Evolutionary conservation across 53 echinoderm and acorn worm species (phyloP), one percentile per base, ranked within the genome.

Genomic region (Patiria pectinifera): DNA sequence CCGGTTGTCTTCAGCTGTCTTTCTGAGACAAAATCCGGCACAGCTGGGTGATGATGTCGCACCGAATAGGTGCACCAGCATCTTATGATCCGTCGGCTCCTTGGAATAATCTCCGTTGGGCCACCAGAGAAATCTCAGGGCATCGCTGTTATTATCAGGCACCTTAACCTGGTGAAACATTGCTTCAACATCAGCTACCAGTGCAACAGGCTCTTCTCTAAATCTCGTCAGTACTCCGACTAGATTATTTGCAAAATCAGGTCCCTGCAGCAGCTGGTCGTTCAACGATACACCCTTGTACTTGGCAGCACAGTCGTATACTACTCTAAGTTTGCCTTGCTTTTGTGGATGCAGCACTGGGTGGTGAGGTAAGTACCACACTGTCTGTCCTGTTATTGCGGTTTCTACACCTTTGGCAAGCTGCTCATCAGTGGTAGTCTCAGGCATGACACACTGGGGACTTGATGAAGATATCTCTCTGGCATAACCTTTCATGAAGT

Each of bases 291-390:
- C 35, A 6, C 82, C 82, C 49, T 49, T 82, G 82, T 10, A 48
- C 53, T 53, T 82, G 6, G 82, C 82, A 63, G 44, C 8, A 70
- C 4, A n/a, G n/a, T n/a, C n/a, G n/a, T n/a, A n/a, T n/a, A 85
- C 85, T 4, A 85, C 35, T 84, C 78, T 26, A 5, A 82, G 18
- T 21, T 82, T 95, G 22, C 85, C 81, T 2, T 81, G 78, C 72
- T 95, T 95, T 72, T 81, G 82, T 0, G 93, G 93, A 72, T 95
- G 93, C 11, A 47, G 45, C 6, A 93, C 92, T 19, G 91, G 91
- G 35, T 95, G 95, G 48, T 95, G 95, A 15, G 95, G 95, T 11
- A 95, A 62, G 69, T 83, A 95, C 95, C 95, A 95, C 60, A 60
- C 60, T 2, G 60, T 12, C 0, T 60, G 60, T 1, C 9, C 9